Base-by-base conservation (phyloP, 2,113 vertebrate genomes). In the Emydura subglobosa region DNA sequence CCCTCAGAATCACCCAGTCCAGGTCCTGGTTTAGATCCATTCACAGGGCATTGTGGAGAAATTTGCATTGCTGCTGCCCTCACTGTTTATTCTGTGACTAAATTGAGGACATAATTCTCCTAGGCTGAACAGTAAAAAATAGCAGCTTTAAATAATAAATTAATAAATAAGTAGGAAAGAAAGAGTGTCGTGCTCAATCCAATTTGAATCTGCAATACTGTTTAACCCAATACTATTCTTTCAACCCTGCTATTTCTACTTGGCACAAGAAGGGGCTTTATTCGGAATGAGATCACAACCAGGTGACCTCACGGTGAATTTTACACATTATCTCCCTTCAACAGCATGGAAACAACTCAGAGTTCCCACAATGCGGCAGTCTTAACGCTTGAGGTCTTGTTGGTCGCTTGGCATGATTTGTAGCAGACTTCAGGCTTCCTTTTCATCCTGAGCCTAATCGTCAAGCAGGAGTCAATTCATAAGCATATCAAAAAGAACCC, bases 1-100 rank as follows among this genome's bases (percentile, higher is more conserved):
- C 55, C 51, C 47, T 6, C 79, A n/a, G n/a, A 3, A 4, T 54
- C 19, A 82, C 29, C 51, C 6, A 29, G 47, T n/a, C 39, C 29
- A 6, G 3, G 61, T 0, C 0, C 34, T 10, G 2, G 34, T 44
- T 29, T 6, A 61, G 22, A 3, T 61, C 4, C 1, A 74, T 82
- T 53, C 4, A 39, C 7, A 17, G 0, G 11, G 3, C 50, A 65
- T 0, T 27, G 3, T 59, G 27, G 59, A 29, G 5, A 74, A 92
- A 89, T 11, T 1, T 72, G 13, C 16, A 7, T n/a, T 8, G 34
- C 34, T 72, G n/a, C 65, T n/a, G 10, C 12, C 54, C 53, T 54
- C 44, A 54, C 1, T 76, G 29, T 49, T 65, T 89, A 27, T 68
- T 55, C 3, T n/a, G 5, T 55, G 34, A 7, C 2, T 91, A 68